phyloP scores from a whole-genome alignment of 1,140 invertebrate species.

The Wiebesia pumilae region DNA sequence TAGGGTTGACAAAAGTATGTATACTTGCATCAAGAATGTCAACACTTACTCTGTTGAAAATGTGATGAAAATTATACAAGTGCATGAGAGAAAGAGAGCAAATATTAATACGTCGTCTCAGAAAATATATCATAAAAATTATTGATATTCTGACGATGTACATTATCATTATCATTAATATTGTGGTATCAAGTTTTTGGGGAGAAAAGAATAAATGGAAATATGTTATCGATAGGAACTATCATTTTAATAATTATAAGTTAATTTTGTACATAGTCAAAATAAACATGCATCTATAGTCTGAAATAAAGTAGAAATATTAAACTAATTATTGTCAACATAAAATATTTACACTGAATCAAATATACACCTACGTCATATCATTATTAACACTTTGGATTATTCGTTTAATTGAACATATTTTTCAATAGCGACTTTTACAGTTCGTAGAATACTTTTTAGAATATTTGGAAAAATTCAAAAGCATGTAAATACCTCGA shows the following conservation, averaged over 20 bases:
- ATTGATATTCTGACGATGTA: constrained; percentile 74
- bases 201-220: constrained; percentile 70
- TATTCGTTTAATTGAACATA: neutral
- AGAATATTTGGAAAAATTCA: too few relatives aligned
- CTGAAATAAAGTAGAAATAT: constrained; percentile 41
- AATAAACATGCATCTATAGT: constrained; percentile 41
- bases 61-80: constrained; percentile 66
- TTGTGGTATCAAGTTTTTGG: constrained; percentile 62
- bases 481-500: too few relatives aligned
- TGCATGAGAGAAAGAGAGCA: constrained; percentile 58
- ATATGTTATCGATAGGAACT: constrained; percentile 59
- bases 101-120: constrained; percentile 64
- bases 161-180: constrained; percentile 66
- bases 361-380: neutral
- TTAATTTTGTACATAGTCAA: constrained; percentile 41
- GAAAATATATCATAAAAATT: constrained; percentile 66
- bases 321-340: constrained; percentile 23
- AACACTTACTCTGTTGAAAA: constrained; percentile 55
- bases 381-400: neutral
- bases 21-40: constrained; percentile 66
- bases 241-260: constrained; percentile 55
- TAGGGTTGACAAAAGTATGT: constrained; percentile 58
- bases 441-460: too few relatives aligned
- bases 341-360: neutral
- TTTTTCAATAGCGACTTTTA: neutral